Base-by-base conservation (phyloP, 2,113 vertebrate species). In the Microcebus murinus region DNA sequence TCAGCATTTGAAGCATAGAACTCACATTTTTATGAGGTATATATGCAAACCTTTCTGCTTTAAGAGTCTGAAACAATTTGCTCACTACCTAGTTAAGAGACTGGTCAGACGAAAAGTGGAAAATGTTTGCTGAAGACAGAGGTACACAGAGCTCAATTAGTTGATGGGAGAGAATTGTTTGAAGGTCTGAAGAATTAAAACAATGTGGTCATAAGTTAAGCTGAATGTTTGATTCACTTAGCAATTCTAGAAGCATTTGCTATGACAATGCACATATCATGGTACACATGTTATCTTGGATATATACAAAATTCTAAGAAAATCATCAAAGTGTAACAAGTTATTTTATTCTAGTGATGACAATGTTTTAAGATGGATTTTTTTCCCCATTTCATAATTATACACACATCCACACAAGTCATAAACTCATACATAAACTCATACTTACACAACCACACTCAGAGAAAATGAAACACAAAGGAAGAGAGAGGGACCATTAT, bases 301-400 rank as follows among this genome's bases (percentile, higher is more conserved):
- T 82, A 90, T 76, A n/a, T 2, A 68, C 29, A 25, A 34, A 5
- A 3, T 45, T 13, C 39, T 57, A 76, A 67, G 83, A 74, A 36
- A 63, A 45, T 4, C 3, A 12, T 15, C 27, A 67, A 14, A 17
- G 0, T 10, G 0, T 0, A 68, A 91, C 0, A 48, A 77, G 29
- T 81, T 29, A 29, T 0, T 68, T 20, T 92, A 55, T 15, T 10
- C 34, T 45, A 2, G 3, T 1, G 4, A 29, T 34, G 13, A 93
- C 45, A 82, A 52, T 55, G 2, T 74, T 73, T 87, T 84, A 61
- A 92, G 87, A 85, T 6, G 27, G 15, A 42, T 67, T 8, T 6
- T 4, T 4, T 7, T 6, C 70, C 25, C 15, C 0, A 70, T 68
- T 95, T 95, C 63, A 52, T 18, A 65, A 61, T 59, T 77, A 20